phyloP scores from a whole-genome alignment of 2,888 invertebrate genomes.

The Oscheius sp. region DNA sequence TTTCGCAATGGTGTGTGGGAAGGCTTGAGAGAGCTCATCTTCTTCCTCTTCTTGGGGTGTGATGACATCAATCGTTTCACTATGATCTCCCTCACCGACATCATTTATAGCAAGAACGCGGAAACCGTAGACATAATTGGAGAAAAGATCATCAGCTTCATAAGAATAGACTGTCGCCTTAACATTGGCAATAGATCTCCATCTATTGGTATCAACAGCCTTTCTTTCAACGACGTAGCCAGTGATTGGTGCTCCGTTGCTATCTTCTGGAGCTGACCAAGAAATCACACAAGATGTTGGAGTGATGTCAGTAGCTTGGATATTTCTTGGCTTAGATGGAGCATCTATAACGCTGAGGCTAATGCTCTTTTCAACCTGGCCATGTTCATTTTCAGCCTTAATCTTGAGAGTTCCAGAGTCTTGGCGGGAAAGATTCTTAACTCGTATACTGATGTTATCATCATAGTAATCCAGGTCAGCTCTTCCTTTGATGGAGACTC shows the following conservation, averaged over 20 bases:
- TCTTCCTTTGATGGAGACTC: conserved; percentile 72
- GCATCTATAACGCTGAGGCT: conserved; percentile 59
- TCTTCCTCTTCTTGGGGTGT: conserved; percentile 47
- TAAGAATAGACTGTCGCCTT: conserved; percentile 40
- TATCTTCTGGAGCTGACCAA: conserved; percentile 74
- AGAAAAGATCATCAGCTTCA: conserved; percentile 57
- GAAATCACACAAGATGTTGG: conserved; percentile 45
- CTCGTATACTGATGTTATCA: conserved; percentile 69
- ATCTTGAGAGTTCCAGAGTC: conserved; percentile 82
- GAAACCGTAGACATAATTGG: conserved; percentile 62
- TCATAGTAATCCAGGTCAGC: conserved; percentile 66
- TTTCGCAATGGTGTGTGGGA: conserved; percentile 46
- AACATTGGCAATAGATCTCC: conserved; percentile 50
- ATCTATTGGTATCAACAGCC: conserved; percentile 57
- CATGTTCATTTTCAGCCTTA: conserved; percentile 69
- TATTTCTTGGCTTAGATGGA: conserved; percentile 56
- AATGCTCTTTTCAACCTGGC: conserved; percentile 40
- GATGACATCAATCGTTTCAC: conserved; percentile 57
- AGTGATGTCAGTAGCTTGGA: conserved; percentile 50
- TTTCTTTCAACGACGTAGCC: conserved; percentile 63
- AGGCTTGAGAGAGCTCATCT: conserved; percentile 36
- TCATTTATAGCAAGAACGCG: conserved; percentile 60
- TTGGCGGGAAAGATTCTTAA: conserved; percentile 76
- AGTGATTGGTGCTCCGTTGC: conserved; percentile 78
- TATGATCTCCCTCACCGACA: conserved; percentile 60